These are phyloP conservation scores for Agapornis roseicollis DNA, from an alignment of 2,113 vertebrate genomes.

Conservation along the genomic window DNA sequence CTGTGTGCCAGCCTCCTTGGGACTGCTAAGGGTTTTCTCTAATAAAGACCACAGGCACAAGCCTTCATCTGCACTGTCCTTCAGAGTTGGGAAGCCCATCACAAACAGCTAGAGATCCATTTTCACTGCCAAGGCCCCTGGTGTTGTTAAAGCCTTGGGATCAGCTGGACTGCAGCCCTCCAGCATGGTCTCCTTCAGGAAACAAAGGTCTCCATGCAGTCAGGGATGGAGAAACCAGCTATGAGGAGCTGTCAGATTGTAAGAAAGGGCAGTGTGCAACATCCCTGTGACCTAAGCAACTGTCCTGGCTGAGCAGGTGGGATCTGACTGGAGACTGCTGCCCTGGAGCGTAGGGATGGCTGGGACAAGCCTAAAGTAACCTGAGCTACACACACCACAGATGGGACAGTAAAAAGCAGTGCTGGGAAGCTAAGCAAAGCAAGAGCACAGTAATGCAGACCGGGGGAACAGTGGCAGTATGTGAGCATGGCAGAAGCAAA, in stretches of 20 bases:
- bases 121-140: neutral
- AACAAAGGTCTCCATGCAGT: neutral
- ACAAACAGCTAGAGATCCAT: neutral
- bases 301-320: neutral
- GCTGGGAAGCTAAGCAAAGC: neutral
- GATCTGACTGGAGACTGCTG: neutral
- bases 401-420: neutral
- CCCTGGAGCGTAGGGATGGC: neutral
- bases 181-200: neutral
- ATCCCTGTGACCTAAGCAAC: neutral
- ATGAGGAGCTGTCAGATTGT: neutral
- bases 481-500: neutral
- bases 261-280: neutral
- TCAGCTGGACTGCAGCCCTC: neutral
- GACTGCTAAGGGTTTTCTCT: neutral
- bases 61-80: accelerated
- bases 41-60: neutral
- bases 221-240: neutral
- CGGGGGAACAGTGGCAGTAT: neutral
- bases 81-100: neutral
- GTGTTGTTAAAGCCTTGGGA: neutral
- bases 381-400: neutral
- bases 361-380: neutral
- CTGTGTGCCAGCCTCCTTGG: neutral
- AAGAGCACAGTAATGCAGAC: neutral